Evolutionary conservation across 2,888 invertebrate genomes (phyloP).

Genomic region (Thera obeliscata): DNA sequence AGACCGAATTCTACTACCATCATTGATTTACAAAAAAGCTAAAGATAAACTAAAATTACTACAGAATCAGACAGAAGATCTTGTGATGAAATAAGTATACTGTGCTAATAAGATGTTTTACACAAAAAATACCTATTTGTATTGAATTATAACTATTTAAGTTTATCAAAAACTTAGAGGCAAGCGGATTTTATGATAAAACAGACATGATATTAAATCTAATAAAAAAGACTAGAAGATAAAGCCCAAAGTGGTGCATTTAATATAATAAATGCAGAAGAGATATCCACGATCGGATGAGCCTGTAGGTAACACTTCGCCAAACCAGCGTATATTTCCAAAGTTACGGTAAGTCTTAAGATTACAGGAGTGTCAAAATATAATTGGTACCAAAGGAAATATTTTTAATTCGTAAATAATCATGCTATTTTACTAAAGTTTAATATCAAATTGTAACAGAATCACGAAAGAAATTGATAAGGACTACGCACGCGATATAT

Average conservation of each 20-base stretch:
- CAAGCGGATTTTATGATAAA: background rate
- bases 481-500: slow-evolving; percentile 14
- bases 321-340: slow-evolving; percentile 62
- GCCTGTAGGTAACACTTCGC: slow-evolving; percentile 63
- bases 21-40: no score
- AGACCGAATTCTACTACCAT: no score
- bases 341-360: slow-evolving; percentile 73
- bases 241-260: background rate
- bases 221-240: background rate
- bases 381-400: slow-evolving; percentile 57
- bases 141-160: background rate
- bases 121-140: background rate
- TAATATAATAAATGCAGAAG: slow-evolving; percentile 19
- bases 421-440: slow-evolving; percentile 26
- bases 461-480: slow-evolving; percentile 6
- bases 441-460: slow-evolving; percentile 17
- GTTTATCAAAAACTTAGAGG: background rate
- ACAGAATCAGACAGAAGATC: no score
- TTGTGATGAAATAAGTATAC: no score
- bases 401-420: slow-evolving; percentile 21
- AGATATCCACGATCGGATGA: slow-evolving; percentile 70
- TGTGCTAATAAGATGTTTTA: background rate
- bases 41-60: no score
- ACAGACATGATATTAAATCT: background rate
- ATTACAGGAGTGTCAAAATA: slow-evolving; percentile 74